Evolutionary conservation across 2,113 vertebrate genomes (phyloP).

Genomic region (Sula dactylatra): DNA sequence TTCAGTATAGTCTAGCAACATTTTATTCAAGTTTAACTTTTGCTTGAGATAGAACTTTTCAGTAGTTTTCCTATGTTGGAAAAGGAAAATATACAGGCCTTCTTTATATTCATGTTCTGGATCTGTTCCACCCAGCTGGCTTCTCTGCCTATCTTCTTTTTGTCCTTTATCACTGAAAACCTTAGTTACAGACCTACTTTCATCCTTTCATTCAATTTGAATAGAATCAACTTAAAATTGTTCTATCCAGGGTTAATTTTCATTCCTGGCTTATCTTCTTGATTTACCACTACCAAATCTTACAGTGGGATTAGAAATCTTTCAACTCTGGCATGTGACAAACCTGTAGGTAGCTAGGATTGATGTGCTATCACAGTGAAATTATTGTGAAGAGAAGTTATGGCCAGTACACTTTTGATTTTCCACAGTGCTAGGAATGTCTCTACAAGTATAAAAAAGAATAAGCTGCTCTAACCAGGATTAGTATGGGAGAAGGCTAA

Average conservation of each 20-base stretch:
- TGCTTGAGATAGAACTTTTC: not conserved
- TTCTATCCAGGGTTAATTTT: conserved; percentile 6
- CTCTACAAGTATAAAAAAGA: not conserved
- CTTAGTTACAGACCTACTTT: not conserved
- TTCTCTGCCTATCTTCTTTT: conserved; percentile 7
- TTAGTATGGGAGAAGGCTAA: conserved; percentile 66
- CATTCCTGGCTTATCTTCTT: not conserved
- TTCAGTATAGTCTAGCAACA: not conserved
- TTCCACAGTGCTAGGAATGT: not conserved
- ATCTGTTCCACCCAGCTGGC: not conserved
- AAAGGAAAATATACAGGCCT: not conserved
- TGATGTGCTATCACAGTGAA: not conserved
- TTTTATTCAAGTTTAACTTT: not conserved
- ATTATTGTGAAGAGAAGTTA: not conserved
- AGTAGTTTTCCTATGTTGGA: not conserved
- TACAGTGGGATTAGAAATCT: not conserved
- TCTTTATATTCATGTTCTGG: not conserved
- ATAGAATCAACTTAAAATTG: not conserved
- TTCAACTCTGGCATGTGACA: not conserved
- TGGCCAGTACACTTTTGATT: not conserved
- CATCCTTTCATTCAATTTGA: not conserved
- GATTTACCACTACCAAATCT: not conserved
- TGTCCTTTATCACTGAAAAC: not conserved
- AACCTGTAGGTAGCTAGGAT: not conserved
- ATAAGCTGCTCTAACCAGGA: conserved; percentile 50